Evolutionary conservation across 35 echinoderm and acorn worm genomes (phyloP).

Genomic region (Apostichopus parvimensis): DNA sequence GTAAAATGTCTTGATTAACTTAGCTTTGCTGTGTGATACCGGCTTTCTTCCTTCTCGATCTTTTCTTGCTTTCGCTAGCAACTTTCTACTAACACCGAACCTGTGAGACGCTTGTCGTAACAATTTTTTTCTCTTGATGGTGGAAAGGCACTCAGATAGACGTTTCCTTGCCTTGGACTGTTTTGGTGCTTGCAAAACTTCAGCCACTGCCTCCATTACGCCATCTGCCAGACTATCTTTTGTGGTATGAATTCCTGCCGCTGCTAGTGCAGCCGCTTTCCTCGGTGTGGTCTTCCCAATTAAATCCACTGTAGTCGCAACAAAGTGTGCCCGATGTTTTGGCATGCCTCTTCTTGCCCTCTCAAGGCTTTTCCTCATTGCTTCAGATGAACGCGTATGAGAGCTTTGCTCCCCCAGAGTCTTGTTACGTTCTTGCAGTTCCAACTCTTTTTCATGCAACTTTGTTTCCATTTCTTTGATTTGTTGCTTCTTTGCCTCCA

Average conservation of each 20-base stretch:
- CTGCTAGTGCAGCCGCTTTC: conserved; percentile 22
- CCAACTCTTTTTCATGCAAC: background rate
- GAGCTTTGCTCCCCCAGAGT: background rate
- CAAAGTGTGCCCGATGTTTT: conserved; percentile 1
- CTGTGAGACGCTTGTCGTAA: background rate
- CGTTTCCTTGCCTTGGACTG: background rate
- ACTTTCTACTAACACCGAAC: conserved; percentile 13
- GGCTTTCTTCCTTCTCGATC: conserved; percentile 7
- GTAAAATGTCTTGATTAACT: conserved; percentile 45
- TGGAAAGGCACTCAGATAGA: background rate
- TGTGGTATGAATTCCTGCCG: background rate
- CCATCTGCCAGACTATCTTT: background rate
- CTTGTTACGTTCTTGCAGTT: background rate
- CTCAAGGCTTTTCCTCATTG: conserved; percentile 54
- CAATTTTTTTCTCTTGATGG: background rate
- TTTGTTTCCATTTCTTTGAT: background rate
- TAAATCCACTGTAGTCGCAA: conserved; percentile 59
- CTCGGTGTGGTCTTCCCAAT: conserved; percentile 40
- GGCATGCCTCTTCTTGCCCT: conserved; percentile 48
- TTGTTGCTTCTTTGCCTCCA: background rate
- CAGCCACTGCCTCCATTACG: background rate
- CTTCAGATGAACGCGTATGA: conserved; percentile 19
- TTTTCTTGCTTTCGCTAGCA: conserved; percentile 32
- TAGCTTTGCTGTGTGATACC: conserved; percentile 12
- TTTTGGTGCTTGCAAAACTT: background rate